Conservation (phyloP, 2,888 invertebrate genomes). For the Cistogaster globosa region DNA sequence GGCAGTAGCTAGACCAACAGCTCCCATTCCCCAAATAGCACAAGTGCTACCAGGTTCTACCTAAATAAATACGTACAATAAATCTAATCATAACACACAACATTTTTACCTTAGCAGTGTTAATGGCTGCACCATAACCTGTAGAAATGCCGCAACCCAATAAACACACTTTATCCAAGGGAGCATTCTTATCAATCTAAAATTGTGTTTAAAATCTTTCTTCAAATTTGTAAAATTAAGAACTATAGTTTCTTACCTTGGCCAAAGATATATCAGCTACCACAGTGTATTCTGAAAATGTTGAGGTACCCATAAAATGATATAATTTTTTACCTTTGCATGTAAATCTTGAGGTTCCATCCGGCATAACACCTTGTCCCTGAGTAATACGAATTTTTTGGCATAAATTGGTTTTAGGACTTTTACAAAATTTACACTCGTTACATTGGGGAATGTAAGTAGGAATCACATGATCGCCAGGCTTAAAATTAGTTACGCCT, state of each 20-base stretch:
- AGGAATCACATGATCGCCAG: slow-evolving; percentile 98
- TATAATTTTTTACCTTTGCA: slow-evolving; percentile 88
- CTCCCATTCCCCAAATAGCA: slow-evolving; percentile 96
- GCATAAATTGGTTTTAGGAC: slow-evolving; percentile 98
- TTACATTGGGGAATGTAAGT: slow-evolving; percentile 98
- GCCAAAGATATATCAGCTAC: slow-evolving; percentile 97
- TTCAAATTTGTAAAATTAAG: not conserved
- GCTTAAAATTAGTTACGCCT: slow-evolving; percentile 92
- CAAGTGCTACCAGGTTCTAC: slow-evolving; percentile 94
- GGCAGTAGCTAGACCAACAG: slow-evolving; percentile 95
- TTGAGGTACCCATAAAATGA: slow-evolving; percentile 99
- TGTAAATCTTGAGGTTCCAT: slow-evolving; percentile 92
- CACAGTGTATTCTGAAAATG: slow-evolving; percentile 97
- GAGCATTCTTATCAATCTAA: slow-evolving; percentile 89
- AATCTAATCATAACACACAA: not conserved
- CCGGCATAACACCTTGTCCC: slow-evolving; percentile 95
- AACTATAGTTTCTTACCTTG: slow-evolving; percentile 86
- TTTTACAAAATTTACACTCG: slow-evolving; percentile 97
- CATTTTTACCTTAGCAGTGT: slow-evolving; percentile 88
- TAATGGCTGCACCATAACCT: slow-evolving; percentile 97
- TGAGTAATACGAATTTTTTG: slow-evolving; percentile 94
- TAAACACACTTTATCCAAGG: slow-evolving; percentile 93
- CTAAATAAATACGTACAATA: slow-evolving; percentile 82
- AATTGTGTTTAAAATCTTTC: slow-evolving; percentile 16
- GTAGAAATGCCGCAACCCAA: slow-evolving; percentile 97